phyloP scores from a whole-genome alignment of 2,888 invertebrate genomes.

The Mactromeris polynyma region DNA sequence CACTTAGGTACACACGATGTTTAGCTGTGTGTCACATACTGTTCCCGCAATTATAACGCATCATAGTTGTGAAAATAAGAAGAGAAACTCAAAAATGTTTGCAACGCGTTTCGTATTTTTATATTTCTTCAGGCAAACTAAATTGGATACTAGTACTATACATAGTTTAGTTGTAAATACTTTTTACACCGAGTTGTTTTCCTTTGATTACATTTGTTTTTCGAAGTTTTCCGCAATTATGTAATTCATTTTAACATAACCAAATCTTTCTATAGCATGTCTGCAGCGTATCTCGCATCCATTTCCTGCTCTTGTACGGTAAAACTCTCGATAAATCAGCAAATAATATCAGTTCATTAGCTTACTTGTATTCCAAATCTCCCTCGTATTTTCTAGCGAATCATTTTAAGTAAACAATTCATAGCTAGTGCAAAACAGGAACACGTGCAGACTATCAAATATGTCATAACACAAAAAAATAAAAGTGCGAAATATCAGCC shows the following conservation, averaged over 20 bases:
- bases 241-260: background rate
- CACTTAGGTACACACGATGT: no score
- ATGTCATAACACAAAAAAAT: background rate
- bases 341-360: background rate
- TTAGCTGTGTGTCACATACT: no score
- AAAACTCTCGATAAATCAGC: background rate
- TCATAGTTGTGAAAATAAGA: no score
- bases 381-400: background rate
- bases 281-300: background rate
- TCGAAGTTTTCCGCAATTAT: background rate
- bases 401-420: background rate
- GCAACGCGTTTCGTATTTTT: no score
- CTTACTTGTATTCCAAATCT: background rate
- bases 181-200: no score
- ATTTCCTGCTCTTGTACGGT: background rate
- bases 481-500: background rate
- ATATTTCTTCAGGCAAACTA: no score
- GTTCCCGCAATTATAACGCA: no score
- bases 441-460: background rate
- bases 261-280: background rate
- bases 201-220: background rate
- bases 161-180: no score
- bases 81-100: no score
- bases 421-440: background rate
- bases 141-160: no score